Evolutionary conservation across 2,888 invertebrate genomes (phyloP).

Genomic region (Hydropsyche betteni): DNA sequence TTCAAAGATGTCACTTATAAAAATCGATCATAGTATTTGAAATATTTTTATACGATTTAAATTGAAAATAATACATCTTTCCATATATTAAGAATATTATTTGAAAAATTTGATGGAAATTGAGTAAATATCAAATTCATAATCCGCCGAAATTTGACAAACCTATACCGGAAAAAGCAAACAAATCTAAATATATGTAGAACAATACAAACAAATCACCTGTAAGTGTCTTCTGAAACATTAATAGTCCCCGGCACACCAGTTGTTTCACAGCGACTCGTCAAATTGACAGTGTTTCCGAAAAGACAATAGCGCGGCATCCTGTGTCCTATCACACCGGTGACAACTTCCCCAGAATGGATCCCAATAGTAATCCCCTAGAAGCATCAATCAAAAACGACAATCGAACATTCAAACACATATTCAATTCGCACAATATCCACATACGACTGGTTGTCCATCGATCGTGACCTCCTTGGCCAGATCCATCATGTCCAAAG

Average conservation of each 20-base stretch:
- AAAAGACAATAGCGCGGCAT: slow-evolving; percentile 95
- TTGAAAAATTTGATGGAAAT: too few species aligned
- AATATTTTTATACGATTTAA: too few species aligned
- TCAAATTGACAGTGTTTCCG: slow-evolving; percentile 93
- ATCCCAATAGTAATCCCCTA: slow-evolving; percentile 94
- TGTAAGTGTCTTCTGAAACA: slow-evolving; percentile 91
- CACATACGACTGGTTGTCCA: slow-evolving; percentile 83
- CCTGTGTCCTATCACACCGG: slow-evolving; percentile 92
- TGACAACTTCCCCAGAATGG: slow-evolving; percentile 93
- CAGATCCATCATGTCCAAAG: slow-evolving; percentile 95
- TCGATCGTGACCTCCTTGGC: slow-evolving; percentile 88
- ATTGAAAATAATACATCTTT: too few species aligned
- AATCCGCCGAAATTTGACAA: too few species aligned
- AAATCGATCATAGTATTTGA: too few species aligned
- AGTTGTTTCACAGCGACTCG: slow-evolving; percentile 92
- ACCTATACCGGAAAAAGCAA: too few species aligned
- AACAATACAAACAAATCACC: slow-evolving; percentile 64
- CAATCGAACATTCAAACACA: slow-evolving; percentile 41
- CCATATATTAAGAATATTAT: too few species aligned
- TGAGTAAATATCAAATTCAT: too few species aligned
- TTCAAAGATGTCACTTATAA: too few species aligned
- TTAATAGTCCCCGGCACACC: slow-evolving; percentile 89
- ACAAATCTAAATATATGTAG: too few species aligned
- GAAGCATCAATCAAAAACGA: slow-evolving; percentile 53
- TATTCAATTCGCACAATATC: slow-evolving; percentile 48